Percentiles rank a stretch among this genome's conserved stretches.
Conservation (phyloP, 2,113 vertebrate genomes). For the Pedetes capensis region DNA sequence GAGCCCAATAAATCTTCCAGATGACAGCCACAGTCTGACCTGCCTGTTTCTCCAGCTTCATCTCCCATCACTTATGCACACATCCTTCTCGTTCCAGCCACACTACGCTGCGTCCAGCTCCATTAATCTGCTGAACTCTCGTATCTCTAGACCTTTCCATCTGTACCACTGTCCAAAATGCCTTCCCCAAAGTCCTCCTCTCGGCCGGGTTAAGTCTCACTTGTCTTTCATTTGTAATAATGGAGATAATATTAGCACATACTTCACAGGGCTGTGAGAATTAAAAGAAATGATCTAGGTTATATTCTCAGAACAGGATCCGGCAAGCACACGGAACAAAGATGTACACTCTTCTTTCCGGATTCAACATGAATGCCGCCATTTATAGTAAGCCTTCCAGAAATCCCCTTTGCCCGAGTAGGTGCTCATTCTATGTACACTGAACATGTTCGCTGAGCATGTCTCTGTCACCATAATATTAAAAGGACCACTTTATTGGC, state of each 20-base stretch:
- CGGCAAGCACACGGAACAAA: not conserved
- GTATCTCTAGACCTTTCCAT: not conserved
- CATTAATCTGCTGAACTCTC: not conserved
- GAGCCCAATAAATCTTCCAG: not conserved
- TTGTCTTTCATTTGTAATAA: not conserved
- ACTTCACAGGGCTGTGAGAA: not conserved
- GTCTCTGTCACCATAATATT: not conserved
- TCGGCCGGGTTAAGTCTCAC: not conserved
- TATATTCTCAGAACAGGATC: not conserved
- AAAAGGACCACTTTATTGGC: not conserved
- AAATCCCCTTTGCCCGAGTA: not conserved
- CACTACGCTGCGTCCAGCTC: not conserved
- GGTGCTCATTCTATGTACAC: accelerated
- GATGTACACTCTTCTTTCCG: not conserved
- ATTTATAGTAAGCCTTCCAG: not conserved
- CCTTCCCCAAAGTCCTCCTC: not conserved
- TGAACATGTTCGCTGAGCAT: no score
- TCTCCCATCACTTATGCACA: not conserved
- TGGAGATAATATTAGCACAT: not conserved
- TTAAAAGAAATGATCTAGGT: not conserved
- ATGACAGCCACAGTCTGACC: not conserved
- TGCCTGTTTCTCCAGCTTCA: not conserved
- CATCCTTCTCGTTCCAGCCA: not conserved
- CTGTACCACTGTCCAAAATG: not conserved
- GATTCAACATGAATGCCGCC: not conserved